phyloP scores from a whole-genome alignment of 1,140 invertebrate genomes.

The Drosophila tristis region DNA sequence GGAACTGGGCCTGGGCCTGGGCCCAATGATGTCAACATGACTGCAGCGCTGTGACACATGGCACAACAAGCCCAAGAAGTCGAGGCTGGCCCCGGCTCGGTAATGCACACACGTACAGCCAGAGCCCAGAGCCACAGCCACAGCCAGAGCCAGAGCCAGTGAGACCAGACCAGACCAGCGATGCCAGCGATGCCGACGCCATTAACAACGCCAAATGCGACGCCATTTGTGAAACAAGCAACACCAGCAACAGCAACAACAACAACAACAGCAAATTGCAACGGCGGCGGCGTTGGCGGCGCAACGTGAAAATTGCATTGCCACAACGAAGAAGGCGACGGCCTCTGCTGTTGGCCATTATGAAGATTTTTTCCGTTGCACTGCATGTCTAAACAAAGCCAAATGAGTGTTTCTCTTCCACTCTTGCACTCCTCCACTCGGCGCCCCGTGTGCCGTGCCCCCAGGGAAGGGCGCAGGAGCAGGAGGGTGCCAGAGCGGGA shows the following conservation, averaged over 20 bases:
- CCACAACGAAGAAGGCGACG: slow-evolving; percentile 58
- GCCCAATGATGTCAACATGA: slow-evolving; percentile 79
- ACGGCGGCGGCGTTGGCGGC: slow-evolving; percentile 32
- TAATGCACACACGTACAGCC: slow-evolving; percentile 18
- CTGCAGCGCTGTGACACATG: slow-evolving; percentile 80
- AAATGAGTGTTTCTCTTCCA: slow-evolving; percentile 71
- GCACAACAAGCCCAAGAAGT: slow-evolving; percentile 81
- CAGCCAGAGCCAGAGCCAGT: slow-evolving; percentile 41
- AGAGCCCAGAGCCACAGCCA: slow-evolving; percentile 27
- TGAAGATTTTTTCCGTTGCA: slow-evolving; percentile 79
- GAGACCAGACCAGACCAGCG: slow-evolving; percentile 50
- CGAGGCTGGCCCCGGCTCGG: slow-evolving; percentile 25
- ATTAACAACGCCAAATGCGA: slow-evolving; percentile 81
- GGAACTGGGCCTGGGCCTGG: slow-evolving; percentile 13
- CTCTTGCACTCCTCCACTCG: background rate
- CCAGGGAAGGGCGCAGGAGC: too few species aligned
- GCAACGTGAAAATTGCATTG: slow-evolving; percentile 72
- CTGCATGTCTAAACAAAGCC: slow-evolving; percentile 77
- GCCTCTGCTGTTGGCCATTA: slow-evolving; percentile 70
- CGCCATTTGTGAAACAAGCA: slow-evolving; percentile 80
- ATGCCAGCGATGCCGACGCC: slow-evolving; percentile 62
- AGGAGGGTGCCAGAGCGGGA: slow-evolving; percentile 1
- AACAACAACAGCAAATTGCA: slow-evolving; percentile 65
- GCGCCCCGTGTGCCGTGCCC: too few species aligned
- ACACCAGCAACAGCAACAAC: slow-evolving; percentile 19